Evolutionary conservation across 2,888 invertebrate genomes (phyloP).

Genomic region (Lymantria dispar): DNA sequence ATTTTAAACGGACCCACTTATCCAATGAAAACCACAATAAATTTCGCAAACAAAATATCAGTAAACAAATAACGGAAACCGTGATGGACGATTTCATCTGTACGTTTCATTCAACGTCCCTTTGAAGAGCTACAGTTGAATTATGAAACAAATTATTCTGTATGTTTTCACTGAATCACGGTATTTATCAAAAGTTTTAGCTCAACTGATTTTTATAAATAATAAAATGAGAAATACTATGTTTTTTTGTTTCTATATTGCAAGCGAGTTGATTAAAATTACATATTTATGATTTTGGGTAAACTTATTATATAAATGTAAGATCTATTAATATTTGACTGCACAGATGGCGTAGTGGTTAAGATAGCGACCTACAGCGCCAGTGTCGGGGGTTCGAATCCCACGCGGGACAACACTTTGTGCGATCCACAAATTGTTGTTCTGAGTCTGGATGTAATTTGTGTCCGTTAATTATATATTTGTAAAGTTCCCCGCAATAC

Average conservation of each 20-base stretch:
- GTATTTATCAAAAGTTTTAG: conserved; percentile 21
- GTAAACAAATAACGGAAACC: conserved; percentile 9
- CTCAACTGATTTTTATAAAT: conserved; percentile 28
- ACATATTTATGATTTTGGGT: no score
- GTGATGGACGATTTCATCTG: conserved; percentile 21
- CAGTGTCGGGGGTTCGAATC: no score
- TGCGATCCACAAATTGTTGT: no score
- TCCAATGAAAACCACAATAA: conserved; percentile 1
- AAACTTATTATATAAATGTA: no score
- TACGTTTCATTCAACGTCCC: conserved; percentile 34
- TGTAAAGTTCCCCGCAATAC: no score
- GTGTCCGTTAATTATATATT: no score
- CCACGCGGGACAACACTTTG: no score
- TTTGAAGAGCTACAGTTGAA: conserved; percentile 35
- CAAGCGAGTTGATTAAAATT: no score
- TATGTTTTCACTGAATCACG: conserved; percentile 29
- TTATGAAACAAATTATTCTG: conserved; percentile 33
- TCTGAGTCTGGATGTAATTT: no score
- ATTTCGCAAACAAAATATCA: conserved; percentile 9
- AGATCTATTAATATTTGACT: no score
- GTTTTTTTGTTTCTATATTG: neutral
- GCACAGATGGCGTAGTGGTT: no score
- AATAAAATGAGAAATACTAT: conserved; percentile 17
- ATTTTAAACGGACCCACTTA: neutral
- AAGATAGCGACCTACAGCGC: no score